Base-by-base conservation (phyloP, 2,888 invertebrate genomes). In the Poecilobothrus nobilitatus region DNA sequence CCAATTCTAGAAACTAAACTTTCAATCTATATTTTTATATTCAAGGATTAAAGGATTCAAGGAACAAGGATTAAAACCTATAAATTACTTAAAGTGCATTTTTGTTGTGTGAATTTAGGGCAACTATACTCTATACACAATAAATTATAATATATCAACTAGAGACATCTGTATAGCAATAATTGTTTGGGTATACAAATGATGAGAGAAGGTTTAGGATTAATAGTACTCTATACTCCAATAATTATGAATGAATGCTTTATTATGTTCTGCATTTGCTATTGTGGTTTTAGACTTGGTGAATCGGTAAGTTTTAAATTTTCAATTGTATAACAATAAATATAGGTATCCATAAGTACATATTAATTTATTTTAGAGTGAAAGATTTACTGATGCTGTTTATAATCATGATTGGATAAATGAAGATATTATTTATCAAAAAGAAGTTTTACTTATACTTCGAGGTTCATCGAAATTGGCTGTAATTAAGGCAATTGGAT, bases 371-470 rank as follows among this genome's bases (percentile, higher is more conserved):
- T 53, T 53, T 53, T 6, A 53, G 53, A 53, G 53, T 53, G 53
- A 53, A 18, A 12, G 1, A 18, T 53, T 53, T 18, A 15, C 12
- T 6, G 18, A 53, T 53, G n/a, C 53, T 2, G 53, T 53, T 18
- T 53, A 53, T 18, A 53, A n/a, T 53, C 53, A 53, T 53, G 53
- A 53, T 53, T 53, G 53, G 53, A n/a, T 53, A 15, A 53, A 53
- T 53, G 53, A 53, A 53, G 18, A 53, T 53, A 12, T 53, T 15
- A 2, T 12, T 18, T 53, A 53, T 53, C 9, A 53, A 53, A 53
- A 53, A 53, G 18, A 53, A 53, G 18, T 53, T 53, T 53, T 53
- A 53, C 6, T 53, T 12, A 18, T 53, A 53, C 15, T 53, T 12
- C 5, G 6, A 6, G 53, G 12, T 2, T 53, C 53, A 53, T 53